These are phyloP conservation scores for Chromis chromis DNA, from an alignment of 2,797 vertebrate genomes.

Conservation along the genomic window DNA sequence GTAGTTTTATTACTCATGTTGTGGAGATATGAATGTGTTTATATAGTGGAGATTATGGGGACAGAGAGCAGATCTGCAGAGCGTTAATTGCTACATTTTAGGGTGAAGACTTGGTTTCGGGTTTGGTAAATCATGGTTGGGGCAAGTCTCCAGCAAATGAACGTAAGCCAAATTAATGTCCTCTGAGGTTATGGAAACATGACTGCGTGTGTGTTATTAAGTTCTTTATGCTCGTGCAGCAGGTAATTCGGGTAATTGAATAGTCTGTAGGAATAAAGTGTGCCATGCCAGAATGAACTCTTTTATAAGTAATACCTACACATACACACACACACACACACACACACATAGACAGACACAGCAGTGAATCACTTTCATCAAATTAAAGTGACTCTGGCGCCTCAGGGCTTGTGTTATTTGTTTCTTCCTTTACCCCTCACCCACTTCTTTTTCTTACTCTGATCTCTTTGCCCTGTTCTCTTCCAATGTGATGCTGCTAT, in stretches of 20 bases:
- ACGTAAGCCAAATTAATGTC: slow-evolving; percentile 5
- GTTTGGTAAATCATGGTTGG: neutral
- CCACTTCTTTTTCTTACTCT: slow-evolving; percentile 22
- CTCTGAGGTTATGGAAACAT: neutral
- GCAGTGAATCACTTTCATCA: slow-evolving; percentile 66
- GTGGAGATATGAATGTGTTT: neutral
- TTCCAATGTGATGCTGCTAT: slow-evolving; percentile 31
- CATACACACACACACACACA: slow-evolving; percentile 26
- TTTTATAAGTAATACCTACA: slow-evolving; percentile 49
- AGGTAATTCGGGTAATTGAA: slow-evolving; percentile 70
- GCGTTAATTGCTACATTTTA: neutral
- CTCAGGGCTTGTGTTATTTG: slow-evolving; percentile 61
- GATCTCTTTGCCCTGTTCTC: slow-evolving; percentile 39
- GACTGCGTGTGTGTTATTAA: slow-evolving; percentile 11
- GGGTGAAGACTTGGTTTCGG: neutral
- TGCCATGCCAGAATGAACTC: slow-evolving; percentile 51
- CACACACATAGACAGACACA: neutral
- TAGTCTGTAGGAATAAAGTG: slow-evolving; percentile 59
- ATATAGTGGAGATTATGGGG: neutral
- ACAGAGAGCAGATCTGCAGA: neutral
- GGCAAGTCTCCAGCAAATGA: neutral
- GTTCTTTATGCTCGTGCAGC: slow-evolving; percentile 45
- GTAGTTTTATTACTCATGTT: neutral
- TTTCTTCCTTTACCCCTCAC: slow-evolving; percentile 47
- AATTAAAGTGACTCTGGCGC: slow-evolving; percentile 61